A percentile compares a stretch with the other conserved stretches of the same genome.
phyloP scores from a whole-genome alignment of 2,888 invertebrate genomes.

The Melanophora roralis region DNA sequence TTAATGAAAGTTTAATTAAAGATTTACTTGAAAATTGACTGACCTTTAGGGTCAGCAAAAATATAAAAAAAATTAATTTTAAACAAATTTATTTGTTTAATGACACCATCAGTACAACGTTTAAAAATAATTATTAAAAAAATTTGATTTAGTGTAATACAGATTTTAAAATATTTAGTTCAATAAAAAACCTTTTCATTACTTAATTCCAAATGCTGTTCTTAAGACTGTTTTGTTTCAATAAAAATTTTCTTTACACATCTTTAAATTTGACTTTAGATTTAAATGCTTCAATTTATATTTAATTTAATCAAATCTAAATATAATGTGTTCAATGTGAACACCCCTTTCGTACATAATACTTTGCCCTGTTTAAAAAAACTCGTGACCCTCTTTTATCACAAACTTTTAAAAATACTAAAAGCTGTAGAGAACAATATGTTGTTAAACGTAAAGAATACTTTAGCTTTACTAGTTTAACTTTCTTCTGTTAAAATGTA shows the following conservation, averaged over 20 bases:
- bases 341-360: background rate
- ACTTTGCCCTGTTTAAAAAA: slow-evolving; percentile 2
- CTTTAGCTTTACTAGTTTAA: background rate
- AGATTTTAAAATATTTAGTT: too few relatives aligned
- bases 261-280: too few relatives aligned
- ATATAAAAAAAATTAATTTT: background rate
- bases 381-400: slow-evolving; percentile 21
- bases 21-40: background rate
- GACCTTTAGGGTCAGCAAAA: slow-evolving; percentile 9
- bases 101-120: slow-evolving; percentile 10
- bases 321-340: background rate
- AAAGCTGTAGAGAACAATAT: slow-evolving; percentile 20
- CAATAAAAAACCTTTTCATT: too few relatives aligned
- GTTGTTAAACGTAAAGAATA: slow-evolving; percentile 5
- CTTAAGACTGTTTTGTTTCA: too few relatives aligned
- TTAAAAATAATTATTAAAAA: slow-evolving; percentile 25
- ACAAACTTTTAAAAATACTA: slow-evolving; percentile 4
- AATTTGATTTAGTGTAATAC: too few relatives aligned
- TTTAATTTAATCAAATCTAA: background rate
- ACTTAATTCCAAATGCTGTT: too few relatives aligned
- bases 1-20: slow-evolving; percentile 39
- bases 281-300: background rate
- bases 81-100: background rate
- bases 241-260: too few relatives aligned
- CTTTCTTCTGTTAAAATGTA: background rate